phyloP scores from a whole-genome alignment of 2,113 vertebrate genomes.

The Cinclus mexicanus region DNA sequence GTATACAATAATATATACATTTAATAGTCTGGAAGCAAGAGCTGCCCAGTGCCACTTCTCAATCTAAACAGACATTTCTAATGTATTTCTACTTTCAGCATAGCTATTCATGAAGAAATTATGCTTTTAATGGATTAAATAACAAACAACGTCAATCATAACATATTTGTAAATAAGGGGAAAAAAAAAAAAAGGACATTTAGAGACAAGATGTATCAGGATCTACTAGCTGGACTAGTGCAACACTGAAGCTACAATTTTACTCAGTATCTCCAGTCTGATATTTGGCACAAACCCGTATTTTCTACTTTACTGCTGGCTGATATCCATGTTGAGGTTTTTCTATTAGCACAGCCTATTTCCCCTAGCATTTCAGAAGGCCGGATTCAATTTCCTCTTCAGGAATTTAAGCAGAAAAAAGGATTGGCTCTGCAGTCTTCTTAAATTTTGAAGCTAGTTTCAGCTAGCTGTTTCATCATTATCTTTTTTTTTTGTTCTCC shows the following conservation, averaged over 20 bases:
- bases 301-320: constrained; percentile 26
- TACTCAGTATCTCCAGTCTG: not conserved
- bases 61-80: not conserved
- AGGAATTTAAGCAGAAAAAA: not conserved
- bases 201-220: not conserved
- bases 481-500: not conserved
- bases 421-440: not conserved
- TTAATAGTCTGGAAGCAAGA: not conserved
- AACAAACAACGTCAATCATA: not conserved
- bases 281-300: not conserved
- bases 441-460: constrained; percentile 32
- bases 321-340: constrained; percentile 24
- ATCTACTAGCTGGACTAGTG: not conserved
- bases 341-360: constrained; percentile 43
- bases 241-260: not conserved
- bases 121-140: not conserved
- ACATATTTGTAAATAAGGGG: not conserved
- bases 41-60: not conserved
- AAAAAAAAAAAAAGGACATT: not conserved
- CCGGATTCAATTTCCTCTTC: constrained; percentile 15
- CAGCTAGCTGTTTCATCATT: not conserved
- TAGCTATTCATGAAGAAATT: not conserved
- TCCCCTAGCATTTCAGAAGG: constrained; percentile 17
- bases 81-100: not conserved
- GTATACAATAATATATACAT: not conserved